Evolutionary conservation across 2,888 invertebrate genomes (phyloP).

Genomic region (Troglohyphantes excavatus): DNA sequence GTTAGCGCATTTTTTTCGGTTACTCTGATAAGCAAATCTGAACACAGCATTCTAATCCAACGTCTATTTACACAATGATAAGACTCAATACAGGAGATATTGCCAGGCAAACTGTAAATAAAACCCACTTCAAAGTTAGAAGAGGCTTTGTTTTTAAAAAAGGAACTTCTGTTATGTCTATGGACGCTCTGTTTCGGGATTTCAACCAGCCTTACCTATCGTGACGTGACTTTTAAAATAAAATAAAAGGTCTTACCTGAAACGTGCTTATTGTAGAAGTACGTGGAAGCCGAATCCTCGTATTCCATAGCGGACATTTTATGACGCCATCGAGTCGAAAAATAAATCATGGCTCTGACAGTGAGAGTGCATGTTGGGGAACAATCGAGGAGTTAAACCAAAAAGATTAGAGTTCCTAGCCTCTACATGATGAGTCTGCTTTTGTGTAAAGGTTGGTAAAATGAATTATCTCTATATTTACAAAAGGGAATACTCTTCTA

Average conservation of each 20-base stretch:
- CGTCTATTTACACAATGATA: not conserved
- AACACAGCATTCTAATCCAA: not conserved
- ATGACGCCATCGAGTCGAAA: constrained; percentile 45
- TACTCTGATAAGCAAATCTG: not conserved
- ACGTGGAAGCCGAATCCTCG: constrained; percentile 27
- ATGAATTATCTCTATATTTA: not conserved
- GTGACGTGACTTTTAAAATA: not conserved
- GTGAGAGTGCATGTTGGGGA: constrained; percentile 35
- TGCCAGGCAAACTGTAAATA: not conserved
- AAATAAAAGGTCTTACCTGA: constrained; percentile 42
- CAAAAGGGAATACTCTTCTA: no score
- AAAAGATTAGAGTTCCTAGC: constrained; percentile 11
- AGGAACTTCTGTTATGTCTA: not conserved
- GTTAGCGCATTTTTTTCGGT: no score
- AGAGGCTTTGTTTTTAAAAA: not conserved
- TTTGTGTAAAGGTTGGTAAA: not conserved
- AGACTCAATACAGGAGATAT: constrained; percentile 1
- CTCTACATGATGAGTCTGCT: constrained; percentile 10
- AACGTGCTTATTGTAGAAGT: constrained; percentile 16
- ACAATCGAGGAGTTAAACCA: constrained; percentile 52
- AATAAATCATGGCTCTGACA: constrained; percentile 59
- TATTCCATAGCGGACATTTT: constrained; percentile 45
- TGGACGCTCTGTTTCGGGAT: not conserved
- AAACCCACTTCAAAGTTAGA: not conserved
- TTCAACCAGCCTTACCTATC: not conserved